Evolutionary conservation across 2,797 vertebrate genomes (phyloP).

Genomic region (Sparidentex hasta): DNA sequence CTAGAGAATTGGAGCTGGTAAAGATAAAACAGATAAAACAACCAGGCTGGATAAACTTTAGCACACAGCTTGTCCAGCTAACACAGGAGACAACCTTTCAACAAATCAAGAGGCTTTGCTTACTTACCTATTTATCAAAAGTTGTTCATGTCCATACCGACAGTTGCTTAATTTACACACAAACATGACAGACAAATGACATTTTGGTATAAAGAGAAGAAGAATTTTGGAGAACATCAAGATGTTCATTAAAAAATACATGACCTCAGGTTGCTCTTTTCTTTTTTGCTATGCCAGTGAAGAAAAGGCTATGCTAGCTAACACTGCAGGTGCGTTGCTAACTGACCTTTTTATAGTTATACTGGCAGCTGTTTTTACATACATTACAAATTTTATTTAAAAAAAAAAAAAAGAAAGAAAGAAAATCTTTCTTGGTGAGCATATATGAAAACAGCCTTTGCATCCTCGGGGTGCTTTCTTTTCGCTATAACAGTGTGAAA

Average conservation of each 20-base stretch:
- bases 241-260: not conserved
- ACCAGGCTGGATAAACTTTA: not conserved
- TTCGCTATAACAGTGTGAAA: too few relatives aligned
- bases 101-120: not conserved
- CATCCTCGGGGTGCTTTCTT: too few relatives aligned
- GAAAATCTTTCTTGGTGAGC: too few relatives aligned
- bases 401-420: too few relatives aligned
- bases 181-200: too few relatives aligned
- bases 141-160: not conserved
- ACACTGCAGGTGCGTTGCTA: not conserved
- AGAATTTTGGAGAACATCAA: not conserved
- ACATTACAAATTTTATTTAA: too few relatives aligned
- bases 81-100: not conserved
- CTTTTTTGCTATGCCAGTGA: not conserved
- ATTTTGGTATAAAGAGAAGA: not conserved
- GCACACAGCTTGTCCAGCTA: constrained; percentile 8
- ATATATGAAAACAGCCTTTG: too few relatives aligned
- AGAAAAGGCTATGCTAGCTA: constrained; percentile 2
- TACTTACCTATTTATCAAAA: not conserved
- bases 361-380: too few relatives aligned
- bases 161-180: not conserved
- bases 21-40: not conserved
- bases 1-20: not conserved
- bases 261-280: not conserved
- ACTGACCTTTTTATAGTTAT: not conserved